Evolutionary conservation across 2,113 vertebrate species (phyloP), one percentile per base, ranked within the genome.

Genomic region (Bubo blakistoni): DNA sequence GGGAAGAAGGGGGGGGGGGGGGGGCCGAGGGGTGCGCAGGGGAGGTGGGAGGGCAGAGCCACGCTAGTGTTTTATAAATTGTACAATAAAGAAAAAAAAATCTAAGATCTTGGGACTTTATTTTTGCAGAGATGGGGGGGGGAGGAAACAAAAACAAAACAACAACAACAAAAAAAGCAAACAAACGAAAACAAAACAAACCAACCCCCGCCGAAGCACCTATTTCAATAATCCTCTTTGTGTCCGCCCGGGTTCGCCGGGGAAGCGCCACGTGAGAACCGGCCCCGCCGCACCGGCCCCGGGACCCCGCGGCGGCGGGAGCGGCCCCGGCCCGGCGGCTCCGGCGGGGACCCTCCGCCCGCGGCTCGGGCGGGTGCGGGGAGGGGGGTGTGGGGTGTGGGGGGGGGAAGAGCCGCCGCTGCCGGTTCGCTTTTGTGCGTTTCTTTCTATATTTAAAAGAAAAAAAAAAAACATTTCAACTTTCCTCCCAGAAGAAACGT

Each of bases 121-220:
- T 99, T 99, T 99, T 99, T 99, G 96, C 98, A 98, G 94, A 96
- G 95, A 96, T 95, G 90, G 88, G 86, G 91, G 46, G 24, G 16
- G 16, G 44, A 8, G 44, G 44, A 18, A 18, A 17, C 7, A 21
- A 6, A 20, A 38, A 40, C 10, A 40, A 40, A 40, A 40, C 47
- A 61, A 40, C 47, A 61, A 42, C 13, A 42, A 42, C 42, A 80
- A 24, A 13, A 47, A 32, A 34, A 32, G 49, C 79, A 76, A 90
- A 40, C 88, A 54, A 61, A 40, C 34, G 24, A 59, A 83, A 90
- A 59, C 52, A 67, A 59, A 70, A 38, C n/a, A 58, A 62, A 61
- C n/a, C 69, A 71, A 51, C 54, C 54, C 36, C n/a, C 46, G 25
- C 27, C 42, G 57, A 42, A 98, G 98, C 97, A 95, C 96, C 96